A percentile compares a stretch with the other conserved stretches of the same genome.
phyloP scores from a whole-genome alignment of 2,888 invertebrate species.

The Melieria crassipennis region DNA sequence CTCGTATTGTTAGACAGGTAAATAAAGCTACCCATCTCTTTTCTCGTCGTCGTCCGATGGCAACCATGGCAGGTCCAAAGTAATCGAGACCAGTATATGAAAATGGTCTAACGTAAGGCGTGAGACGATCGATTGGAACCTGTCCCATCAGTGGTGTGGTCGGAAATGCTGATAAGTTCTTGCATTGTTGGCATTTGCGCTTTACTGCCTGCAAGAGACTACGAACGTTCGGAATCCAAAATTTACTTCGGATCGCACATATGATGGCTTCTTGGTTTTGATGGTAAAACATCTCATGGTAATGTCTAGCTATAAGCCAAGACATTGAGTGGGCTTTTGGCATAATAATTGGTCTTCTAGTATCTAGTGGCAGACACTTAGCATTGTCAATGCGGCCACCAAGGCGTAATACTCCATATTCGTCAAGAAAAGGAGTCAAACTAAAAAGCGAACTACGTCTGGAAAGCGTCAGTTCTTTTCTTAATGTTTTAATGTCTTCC shows the following conservation, averaged over 20 bases:
- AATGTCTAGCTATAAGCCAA: conserved; percentile 16
- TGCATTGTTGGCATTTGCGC: conserved; percentile 14
- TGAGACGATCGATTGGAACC: conserved; percentile 36
- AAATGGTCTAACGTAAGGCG: conserved; percentile 36
- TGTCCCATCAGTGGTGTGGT: conserved; percentile 43
- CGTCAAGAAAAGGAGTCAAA: conserved; percentile 8
- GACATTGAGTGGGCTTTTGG: neutral
- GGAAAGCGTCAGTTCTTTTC: conserved; percentile 1
- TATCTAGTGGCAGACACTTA: conserved; percentile 22
- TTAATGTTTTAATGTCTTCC: conserved; percentile 1
- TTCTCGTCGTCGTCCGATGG: conserved; percentile 17
- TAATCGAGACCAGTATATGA: conserved; percentile 25
- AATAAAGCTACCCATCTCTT: conserved; percentile 21
- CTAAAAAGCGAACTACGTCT: conserved; percentile 6
- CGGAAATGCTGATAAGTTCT: conserved; percentile 26
- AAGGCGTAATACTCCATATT: conserved; percentile 2
- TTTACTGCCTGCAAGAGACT: conserved; percentile 27
- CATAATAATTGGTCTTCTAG: conserved; percentile 12
- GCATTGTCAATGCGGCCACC: conserved; percentile 32
- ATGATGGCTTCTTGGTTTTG: conserved; percentile 27
- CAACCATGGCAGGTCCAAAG: conserved; percentile 17
- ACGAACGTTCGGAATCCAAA: conserved; percentile 33
- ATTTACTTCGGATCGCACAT: conserved; percentile 33
- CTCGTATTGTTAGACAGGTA: conserved; percentile 20
- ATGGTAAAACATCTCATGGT: conserved; percentile 28